These are phyloP conservation scores for Phocoena sinus DNA, from an alignment of 2,113 vertebrate genomes.

Conservation along the genomic window DNA sequence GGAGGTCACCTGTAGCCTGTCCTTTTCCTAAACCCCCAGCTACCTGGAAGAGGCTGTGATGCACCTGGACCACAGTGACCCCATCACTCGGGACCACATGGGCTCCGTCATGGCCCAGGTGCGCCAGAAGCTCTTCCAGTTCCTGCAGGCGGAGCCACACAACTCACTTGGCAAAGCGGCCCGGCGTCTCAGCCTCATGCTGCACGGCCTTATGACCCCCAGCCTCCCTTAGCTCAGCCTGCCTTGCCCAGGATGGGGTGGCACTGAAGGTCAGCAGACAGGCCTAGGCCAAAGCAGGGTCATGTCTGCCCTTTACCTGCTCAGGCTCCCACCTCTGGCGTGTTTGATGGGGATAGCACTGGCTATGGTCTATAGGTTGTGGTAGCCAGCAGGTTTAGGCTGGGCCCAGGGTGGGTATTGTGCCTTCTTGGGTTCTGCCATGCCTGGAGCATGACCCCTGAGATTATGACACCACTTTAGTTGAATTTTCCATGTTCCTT, in stretches of 20 bases:
- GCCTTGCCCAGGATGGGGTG: background rate
- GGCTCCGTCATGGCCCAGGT: constrained; percentile 93
- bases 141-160: constrained; percentile 94
- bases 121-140: constrained; percentile 92
- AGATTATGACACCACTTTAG: constrained; percentile 64
- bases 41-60: constrained; percentile 98
- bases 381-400: constrained; percentile 50
- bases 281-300: background rate
- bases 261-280: constrained; percentile 29
- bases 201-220: constrained; percentile 92
- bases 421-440: constrained; percentile 62
- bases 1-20: background rate
- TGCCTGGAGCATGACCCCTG: constrained; percentile 52
- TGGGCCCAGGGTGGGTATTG: constrained; percentile 56
- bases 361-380: constrained; percentile 15
- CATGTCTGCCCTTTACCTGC: background rate
- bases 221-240: constrained; percentile 79
- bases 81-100: constrained; percentile 97
- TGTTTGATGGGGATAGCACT: background rate
- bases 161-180: constrained; percentile 89
- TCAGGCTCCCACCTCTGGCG: background rate
- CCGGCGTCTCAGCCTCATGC: constrained; percentile 95
- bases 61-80: constrained; percentile 95
- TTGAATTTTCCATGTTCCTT: constrained; percentile 80
- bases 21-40: constrained; percentile 74